These are phyloP conservation scores for Pseudococcus viburni DNA, from an alignment of 2,888 invertebrate genomes.

Conservation along the genomic window DNA sequence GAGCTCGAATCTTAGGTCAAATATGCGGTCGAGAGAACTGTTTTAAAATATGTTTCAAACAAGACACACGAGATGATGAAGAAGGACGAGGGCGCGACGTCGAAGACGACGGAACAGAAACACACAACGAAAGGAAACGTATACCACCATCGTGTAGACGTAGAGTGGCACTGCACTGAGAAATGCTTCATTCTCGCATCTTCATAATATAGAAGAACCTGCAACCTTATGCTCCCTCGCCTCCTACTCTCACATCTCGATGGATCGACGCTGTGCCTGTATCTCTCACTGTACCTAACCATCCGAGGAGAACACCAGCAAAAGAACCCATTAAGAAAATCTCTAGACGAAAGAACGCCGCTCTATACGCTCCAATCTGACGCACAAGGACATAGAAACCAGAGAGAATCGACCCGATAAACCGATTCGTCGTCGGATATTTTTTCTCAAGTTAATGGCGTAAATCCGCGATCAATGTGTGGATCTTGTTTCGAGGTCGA, in stretches of 20 bases:
- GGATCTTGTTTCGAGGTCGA: background rate
- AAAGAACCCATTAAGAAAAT: constrained; percentile 52
- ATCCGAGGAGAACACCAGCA: constrained; percentile 18
- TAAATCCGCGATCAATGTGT: constrained; percentile 20
- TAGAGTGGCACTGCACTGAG: background rate
- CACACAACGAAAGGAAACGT: background rate
- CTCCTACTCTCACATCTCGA: background rate
- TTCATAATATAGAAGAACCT: background rate
- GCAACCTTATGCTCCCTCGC: background rate
- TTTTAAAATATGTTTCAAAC: constrained; percentile 38
- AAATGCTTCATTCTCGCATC: background rate
- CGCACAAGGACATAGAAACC: constrained; percentile 33
- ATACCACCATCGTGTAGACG: background rate
- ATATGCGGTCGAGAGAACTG: constrained; percentile 39
- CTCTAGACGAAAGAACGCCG: background rate
- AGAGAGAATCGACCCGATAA: constrained; percentile 40
- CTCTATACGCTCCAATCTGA: background rate
- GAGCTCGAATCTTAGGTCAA: constrained; percentile 54
- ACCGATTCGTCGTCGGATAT: constrained; percentile 11
- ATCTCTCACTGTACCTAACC: constrained; percentile 13
- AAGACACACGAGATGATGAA: background rate
- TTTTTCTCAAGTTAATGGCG: constrained; percentile 4
- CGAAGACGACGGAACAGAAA: background rate
- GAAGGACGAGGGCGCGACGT: background rate
- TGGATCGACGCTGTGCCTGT: background rate